Base-by-base conservation (phyloP, 2,113 vertebrate genomes). In the Oreotrochilus melanogaster region DNA sequence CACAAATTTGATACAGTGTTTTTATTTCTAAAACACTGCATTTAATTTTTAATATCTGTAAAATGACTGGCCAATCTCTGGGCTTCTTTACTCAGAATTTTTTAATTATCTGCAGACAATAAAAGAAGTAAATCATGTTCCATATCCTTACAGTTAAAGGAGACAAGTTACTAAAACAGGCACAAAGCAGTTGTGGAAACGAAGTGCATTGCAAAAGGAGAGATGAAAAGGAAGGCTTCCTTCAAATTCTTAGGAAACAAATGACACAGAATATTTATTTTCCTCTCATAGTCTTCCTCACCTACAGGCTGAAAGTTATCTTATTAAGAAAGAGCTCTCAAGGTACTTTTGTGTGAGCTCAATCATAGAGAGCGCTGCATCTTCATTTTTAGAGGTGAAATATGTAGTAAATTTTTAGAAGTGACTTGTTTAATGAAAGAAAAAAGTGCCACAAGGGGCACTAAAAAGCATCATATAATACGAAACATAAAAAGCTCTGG, bases 301-400 rank as follows among this genome's bases (percentile, higher is more conserved):
- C 23, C 31, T 51, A 69, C 7, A 53, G 19, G 15, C 1, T 81
- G 48, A 88, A 78, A 54, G 15, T 17, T 14, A 83, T 72, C 47
- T 86, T 70, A 33, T 47, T 17, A 76, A 72, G 24, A 73, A 79
- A 58, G 86, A 51, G 16, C 11, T 76, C 79, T 90, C 67, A 69
- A 65, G 10, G 23, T 71, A 56, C 18, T 70, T 84, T 33, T 22
- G 19, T 56, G 37, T 2, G 3, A 86, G 12, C 15, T 60, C 25
- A 60, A 56, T 69, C 19, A 47, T 24, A 74, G 2, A 60, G 56
- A 78, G 11, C 18, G 75, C 28, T 51, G 12, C 25, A 79, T 48
- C 73, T 93, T 79, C 74, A 83, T 86, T 88, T 88, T 80, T 43
- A 86, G 47, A 88, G 33, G 56, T 64, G 82, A 73, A 95, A 93